Percentiles rank a stretch among this genome's conserved stretches.
phyloP scores from a whole-genome alignment of 2,888 invertebrate genomes.

The Scaptomyza parva region DNA sequence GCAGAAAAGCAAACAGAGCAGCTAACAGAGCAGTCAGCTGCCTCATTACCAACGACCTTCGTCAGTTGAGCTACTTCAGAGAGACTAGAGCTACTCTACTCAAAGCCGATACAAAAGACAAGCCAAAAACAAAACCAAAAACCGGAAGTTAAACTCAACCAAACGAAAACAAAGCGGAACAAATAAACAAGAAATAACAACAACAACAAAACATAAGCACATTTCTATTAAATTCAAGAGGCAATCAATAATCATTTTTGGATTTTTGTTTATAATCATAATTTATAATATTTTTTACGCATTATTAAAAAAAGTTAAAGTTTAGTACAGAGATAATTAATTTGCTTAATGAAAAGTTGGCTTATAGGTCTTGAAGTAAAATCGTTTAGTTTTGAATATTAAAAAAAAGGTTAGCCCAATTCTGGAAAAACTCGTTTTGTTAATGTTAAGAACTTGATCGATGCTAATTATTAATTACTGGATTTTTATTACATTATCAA shows the following conservation, averaged over 20 bases:
- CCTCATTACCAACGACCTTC: conserved; percentile 64
- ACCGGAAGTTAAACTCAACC: conserved; percentile 59
- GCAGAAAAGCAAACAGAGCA: conserved; percentile 14
- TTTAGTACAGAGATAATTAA: neutral
- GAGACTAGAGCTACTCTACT: conserved; percentile 53
- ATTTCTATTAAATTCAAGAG: conserved; percentile 34
- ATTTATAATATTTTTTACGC: conserved; percentile 9
- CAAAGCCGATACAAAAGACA: conserved; percentile 53
- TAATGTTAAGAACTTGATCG: neutral
- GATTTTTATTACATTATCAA: neutral
- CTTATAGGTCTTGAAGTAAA: neutral
- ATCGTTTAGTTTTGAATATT: neutral
- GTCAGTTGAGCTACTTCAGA: conserved; percentile 59
- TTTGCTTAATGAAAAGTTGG: neutral
- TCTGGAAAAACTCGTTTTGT: neutral
- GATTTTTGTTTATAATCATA: neutral
- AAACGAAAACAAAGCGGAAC: conserved; percentile 23
- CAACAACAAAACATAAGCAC: conserved; percentile 22
- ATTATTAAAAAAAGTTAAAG: neutral
- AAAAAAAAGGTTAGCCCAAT: neutral
- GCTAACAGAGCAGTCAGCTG: conserved; percentile 14
- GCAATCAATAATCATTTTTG: conserved; percentile 54
- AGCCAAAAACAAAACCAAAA: conserved; percentile 16
- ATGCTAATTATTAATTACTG: neutral
- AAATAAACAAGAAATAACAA: conserved; percentile 6